These are phyloP conservation scores for Varanus komodoensis DNA, from an alignment of 2,113 vertebrate genomes.

Conservation along the genomic window DNA sequence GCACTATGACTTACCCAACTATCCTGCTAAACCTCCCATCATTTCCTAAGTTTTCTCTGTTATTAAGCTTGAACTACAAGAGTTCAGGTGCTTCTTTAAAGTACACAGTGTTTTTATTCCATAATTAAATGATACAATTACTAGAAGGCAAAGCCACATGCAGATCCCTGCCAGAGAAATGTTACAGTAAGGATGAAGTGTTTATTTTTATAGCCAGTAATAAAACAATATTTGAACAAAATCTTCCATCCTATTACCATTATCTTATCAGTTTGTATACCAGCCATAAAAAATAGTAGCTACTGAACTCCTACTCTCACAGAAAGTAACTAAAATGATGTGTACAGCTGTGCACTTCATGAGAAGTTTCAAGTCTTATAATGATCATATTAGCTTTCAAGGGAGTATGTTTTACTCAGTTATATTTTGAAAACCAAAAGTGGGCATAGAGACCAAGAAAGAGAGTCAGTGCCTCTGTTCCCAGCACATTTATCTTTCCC, in stretches of 20 bases:
- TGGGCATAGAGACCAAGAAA: background rate
- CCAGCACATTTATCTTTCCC: background rate
- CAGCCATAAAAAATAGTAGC: conserved; percentile 30
- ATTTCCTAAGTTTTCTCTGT: background rate
- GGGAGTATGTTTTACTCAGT: background rate
- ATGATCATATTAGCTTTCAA: background rate
- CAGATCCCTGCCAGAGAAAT: conserved; percentile 42
- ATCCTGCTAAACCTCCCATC: background rate
- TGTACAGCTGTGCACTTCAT: background rate
- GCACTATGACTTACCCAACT: background rate
- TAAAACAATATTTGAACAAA: conserved; percentile 48
- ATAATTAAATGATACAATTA: conserved; percentile 43
- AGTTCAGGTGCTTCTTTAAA: conserved; percentile 2
- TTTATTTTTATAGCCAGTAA: conserved; percentile 44
- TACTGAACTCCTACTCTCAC: conserved; percentile 26
- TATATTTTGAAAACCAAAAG: conserved; percentile 28
- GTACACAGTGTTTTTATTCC: conserved; percentile 22
- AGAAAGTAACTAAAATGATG: background rate
- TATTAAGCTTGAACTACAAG: background rate
- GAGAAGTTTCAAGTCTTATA: background rate
- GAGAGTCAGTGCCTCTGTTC: background rate
- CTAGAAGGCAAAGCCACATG: conserved; percentile 32
- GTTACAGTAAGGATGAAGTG: background rate
- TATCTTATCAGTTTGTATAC: conserved; percentile 14
- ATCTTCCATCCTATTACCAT: conserved; percentile 29